These are phyloP conservation scores for Drosophila diplacantha DNA, from an alignment of 2,888 invertebrate genomes.

Conservation along the genomic window DNA sequence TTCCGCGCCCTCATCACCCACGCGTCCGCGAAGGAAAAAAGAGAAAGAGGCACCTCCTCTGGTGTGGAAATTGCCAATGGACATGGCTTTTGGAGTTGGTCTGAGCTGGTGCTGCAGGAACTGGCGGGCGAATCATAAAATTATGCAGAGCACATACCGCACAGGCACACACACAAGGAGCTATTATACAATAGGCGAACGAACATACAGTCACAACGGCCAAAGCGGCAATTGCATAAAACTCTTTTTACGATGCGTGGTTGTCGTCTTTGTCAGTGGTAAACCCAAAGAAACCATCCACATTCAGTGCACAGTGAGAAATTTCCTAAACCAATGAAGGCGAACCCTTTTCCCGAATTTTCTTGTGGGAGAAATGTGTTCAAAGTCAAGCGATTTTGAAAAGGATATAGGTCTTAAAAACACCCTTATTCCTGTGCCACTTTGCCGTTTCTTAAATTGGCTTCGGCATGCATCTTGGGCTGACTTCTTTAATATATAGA, in stretches of 20 bases:
- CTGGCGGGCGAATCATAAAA: conserved; percentile 60
- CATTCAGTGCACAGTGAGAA: conserved; percentile 20
- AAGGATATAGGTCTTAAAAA: no score
- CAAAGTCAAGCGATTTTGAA: background rate
- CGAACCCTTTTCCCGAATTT: background rate
- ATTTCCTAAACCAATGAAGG: background rate
- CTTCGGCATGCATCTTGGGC: no score
- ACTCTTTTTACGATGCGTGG: conserved; percentile 62
- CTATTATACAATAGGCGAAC: conserved; percentile 66
- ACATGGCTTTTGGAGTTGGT: conserved; percentile 37
- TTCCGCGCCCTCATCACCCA: conserved; percentile 42
- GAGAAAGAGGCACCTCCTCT: conserved; percentile 25
- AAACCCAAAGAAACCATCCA: conserved; percentile 40
- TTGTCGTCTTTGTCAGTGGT: conserved; percentile 50
- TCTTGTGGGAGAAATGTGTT: background rate
- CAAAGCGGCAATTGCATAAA: conserved; percentile 64
- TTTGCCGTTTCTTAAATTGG: background rate
- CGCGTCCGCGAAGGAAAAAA: conserved; percentile 31
- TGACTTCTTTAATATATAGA: no score
- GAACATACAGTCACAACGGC: conserved; percentile 29
- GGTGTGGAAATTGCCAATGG: conserved; percentile 55
- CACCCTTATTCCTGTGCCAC: no score
- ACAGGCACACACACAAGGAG: conserved; percentile 39
- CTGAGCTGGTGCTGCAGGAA: conserved; percentile 17
- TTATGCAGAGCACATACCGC: conserved; percentile 72